Percentiles rank a stretch among this genome's conserved stretches.
phyloP scores from a whole-genome alignment of 2,797 vertebrate species.

The Falco naumanni region DNA sequence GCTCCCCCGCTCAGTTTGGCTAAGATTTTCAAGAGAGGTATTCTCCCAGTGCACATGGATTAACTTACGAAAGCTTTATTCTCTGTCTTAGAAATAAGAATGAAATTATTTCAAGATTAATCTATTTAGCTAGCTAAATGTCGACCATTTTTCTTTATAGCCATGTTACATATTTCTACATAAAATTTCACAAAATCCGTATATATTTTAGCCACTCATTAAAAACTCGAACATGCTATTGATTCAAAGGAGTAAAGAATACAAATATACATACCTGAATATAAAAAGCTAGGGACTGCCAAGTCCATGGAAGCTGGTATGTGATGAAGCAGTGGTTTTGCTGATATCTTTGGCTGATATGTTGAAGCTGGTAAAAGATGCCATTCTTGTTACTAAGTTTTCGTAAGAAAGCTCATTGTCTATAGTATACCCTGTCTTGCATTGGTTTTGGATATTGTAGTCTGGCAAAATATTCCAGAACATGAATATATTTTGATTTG shows the following conservation, averaged over 20 bases:
- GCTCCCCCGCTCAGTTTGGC: rapidly evolving
- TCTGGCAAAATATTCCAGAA: not conserved
- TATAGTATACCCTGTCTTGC: not conserved
- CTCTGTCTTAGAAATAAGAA: not conserved
- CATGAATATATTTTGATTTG: not conserved
- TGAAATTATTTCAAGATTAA: not conserved
- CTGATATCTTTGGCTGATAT: not conserved
- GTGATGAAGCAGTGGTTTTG: not conserved
- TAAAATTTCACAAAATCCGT: not conserved
- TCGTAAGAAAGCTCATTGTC: not conserved
- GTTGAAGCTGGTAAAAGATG: not conserved
- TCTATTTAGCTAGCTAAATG: not conserved
- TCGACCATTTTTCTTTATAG: not conserved
- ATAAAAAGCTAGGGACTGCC: not conserved
- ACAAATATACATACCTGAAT: not conserved
- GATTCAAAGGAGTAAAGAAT: not conserved
- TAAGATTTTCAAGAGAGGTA: not conserved
- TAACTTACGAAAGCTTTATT: not conserved
- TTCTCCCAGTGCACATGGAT: not conserved
- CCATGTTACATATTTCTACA: not conserved
- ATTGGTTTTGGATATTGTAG: not conserved
- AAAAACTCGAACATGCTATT: not conserved
- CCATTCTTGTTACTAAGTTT: not conserved
- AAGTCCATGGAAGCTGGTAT: not conserved
- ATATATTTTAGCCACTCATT: not conserved